Evolutionary conservation across 2,113 vertebrate genomes (phyloP).

Genomic region (Danio rerio): DNA sequence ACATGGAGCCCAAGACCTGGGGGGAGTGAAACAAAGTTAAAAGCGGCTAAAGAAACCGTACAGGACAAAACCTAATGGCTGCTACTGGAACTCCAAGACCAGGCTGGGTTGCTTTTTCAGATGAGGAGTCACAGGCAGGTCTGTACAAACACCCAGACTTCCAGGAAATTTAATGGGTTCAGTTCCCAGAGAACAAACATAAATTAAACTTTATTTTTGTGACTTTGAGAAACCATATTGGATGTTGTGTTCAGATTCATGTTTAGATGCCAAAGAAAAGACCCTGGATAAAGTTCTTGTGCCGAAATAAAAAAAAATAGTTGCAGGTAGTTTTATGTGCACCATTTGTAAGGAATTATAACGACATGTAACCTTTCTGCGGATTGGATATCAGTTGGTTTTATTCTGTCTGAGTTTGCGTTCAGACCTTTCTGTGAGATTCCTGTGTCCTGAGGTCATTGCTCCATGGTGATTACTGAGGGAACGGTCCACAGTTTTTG

Average conservation of each 20-base stretch:
- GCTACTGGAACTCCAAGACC: slow-evolving; percentile 14
- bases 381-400: not conserved
- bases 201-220: not conserved
- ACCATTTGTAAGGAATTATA: not conserved
- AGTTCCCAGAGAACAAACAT: not conserved
- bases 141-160: not conserved
- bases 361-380: not conserved
- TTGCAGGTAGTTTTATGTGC: not conserved
- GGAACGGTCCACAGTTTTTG: not conserved
- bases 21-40: slow-evolving; percentile 22
- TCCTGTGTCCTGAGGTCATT: slow-evolving; percentile 24
- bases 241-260: not conserved
- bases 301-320: not conserved
- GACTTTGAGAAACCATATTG: not conserved
- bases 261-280: not conserved
- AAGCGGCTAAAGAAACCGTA: not conserved
- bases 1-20: slow-evolving; percentile 18
- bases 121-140: slow-evolving; percentile 42
- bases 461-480: slow-evolving; percentile 3
- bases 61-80: slow-evolving; percentile 36
- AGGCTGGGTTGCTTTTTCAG: slow-evolving; percentile 59
- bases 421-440: slow-evolving; percentile 49
- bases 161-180: not conserved
- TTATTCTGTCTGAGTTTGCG: slow-evolving; percentile 10
- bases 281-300: not conserved